phyloP scores from a whole-genome alignment of 30 jellyfish, hydroid and myxozoan species.

The Chironex yamaguchii region DNA sequence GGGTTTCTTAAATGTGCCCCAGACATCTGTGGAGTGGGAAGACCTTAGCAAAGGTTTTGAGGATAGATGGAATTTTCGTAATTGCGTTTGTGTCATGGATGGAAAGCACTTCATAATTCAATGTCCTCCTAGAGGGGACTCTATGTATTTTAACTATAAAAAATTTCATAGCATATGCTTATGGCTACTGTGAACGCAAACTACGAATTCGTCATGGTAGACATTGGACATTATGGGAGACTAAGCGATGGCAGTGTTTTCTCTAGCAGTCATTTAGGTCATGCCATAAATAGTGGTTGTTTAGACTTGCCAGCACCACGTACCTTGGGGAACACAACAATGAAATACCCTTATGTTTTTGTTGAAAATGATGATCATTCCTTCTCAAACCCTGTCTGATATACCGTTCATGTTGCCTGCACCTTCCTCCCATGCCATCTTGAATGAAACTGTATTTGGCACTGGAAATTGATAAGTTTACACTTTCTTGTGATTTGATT shows the following conservation, averaged over 20 bases:
- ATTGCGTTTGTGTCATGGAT: conserved; percentile 72
- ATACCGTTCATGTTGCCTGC: too few species aligned
- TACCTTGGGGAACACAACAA: conserved; percentile 8
- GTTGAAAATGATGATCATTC: conserved; percentile 72
- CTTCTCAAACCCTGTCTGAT: too few species aligned
- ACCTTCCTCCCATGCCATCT: too few species aligned
- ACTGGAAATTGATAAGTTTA: too few species aligned
- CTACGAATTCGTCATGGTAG: conserved; percentile 55
- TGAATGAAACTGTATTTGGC: too few species aligned
- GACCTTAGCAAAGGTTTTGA: conserved; percentile 59
- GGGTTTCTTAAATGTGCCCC: conserved; percentile 53
- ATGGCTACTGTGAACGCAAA: conserved; percentile 59
- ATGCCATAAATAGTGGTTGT: conserved; percentile 23
- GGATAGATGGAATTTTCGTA: conserved; percentile 67
- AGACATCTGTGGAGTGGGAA: conserved; percentile 35
- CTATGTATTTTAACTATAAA: conserved; percentile 59
- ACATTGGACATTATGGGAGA: conserved; percentile 58
- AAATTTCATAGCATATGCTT: conserved; percentile 67
- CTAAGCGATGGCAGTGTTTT: conserved; percentile 67
- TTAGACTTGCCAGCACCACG: conserved; percentile 36
- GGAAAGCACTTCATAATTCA: conserved; percentile 72
- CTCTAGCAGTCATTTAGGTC: conserved; percentile 29
- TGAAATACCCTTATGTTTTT: conserved; percentile 36
- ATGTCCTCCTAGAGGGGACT: conserved; percentile 71
- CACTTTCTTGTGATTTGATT: too few species aligned